A percentile compares a stretch with the other conserved stretches of the same genome.
Conservation (phyloP, 2,888 invertebrate species). For the Drosophila yooni region DNA sequence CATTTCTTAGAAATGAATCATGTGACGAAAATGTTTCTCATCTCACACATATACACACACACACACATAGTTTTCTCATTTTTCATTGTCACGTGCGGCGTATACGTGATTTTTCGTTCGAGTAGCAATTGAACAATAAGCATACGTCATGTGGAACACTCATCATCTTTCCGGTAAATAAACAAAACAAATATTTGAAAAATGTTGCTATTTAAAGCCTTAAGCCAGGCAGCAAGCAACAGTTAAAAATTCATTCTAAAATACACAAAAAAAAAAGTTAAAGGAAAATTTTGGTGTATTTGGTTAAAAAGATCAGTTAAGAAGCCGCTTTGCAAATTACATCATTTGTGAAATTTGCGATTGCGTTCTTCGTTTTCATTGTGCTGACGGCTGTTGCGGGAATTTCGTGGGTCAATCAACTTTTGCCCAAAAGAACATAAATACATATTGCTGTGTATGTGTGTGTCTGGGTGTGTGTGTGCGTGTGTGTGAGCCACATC, state of each 20-base stretch:
- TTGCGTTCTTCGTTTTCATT: conserved; percentile 57
- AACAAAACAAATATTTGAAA: conserved; percentile 2
- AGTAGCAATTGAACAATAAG: conserved; percentile 47
- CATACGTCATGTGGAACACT: conserved; percentile 68
- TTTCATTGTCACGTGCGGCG: conserved; percentile 69
- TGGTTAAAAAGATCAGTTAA: conserved; percentile 14
- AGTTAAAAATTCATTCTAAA: conserved; percentile 20
- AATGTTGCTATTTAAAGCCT: conserved; percentile 4
- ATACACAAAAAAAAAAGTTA: background rate
- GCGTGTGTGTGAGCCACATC: conserved; percentile 62
- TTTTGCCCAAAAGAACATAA: conserved; percentile 65
- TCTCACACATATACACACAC: conserved; percentile 5
- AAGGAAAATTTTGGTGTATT: background rate
- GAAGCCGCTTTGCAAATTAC: conserved; percentile 55
- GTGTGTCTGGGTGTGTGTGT: conserved; percentile 27
- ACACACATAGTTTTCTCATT: conserved; percentile 12
- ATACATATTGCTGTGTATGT: conserved; percentile 25
- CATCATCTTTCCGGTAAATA: conserved; percentile 27
- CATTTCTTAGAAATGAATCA: conserved; percentile 49
- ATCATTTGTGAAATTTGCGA: conserved; percentile 71
- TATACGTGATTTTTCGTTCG: conserved; percentile 68
- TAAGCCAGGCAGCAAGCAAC: conserved; percentile 1
- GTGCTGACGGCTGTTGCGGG: conserved; percentile 31
- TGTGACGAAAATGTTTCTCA: conserved; percentile 45
- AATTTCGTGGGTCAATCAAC: conserved; percentile 74